A percentile compares a stretch with the other conserved stretches of the same genome.
Conservation (phyloP, 2,797 vertebrate genomes). For the Xiphophorus birchmanni region DNA sequence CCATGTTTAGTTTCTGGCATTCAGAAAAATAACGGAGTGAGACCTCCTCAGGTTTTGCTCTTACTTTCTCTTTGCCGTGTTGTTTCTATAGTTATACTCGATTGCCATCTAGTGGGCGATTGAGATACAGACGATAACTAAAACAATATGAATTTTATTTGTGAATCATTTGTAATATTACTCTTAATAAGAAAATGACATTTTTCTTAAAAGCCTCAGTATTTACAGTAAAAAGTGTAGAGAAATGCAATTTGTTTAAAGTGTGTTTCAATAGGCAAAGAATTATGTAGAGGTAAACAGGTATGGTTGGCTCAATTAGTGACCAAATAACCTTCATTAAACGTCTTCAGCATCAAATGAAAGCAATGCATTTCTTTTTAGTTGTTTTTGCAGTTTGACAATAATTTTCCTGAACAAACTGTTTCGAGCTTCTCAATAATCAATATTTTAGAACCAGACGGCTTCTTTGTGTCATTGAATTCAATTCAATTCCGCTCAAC, state of each 20-base stretch:
- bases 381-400: not conserved
- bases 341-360: not conserved
- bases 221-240: not conserved
- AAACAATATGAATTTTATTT: not conserved
- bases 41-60: not conserved
- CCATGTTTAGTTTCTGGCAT: not conserved
- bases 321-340: not conserved
- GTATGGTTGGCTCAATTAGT: not conserved
- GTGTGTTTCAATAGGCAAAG: not conserved
- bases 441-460: not conserved
- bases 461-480: not conserved
- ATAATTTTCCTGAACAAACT: not conserved
- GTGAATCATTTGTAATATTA: not conserved
- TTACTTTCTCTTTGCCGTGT: not conserved
- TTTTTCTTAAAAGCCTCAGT: not conserved
- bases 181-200: not conserved
- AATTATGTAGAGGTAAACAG: not conserved
- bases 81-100: slow-evolving; percentile 2
- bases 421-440: not conserved
- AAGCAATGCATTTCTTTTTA: not conserved
- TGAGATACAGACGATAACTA: not conserved
- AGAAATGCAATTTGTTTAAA: not conserved
- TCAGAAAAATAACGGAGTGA: slow-evolving; percentile 31
- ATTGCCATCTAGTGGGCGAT: slow-evolving; percentile 33
- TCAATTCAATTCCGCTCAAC: not conserved